Conservation (phyloP, 2,888 invertebrate species). For the Teleiodes luculella region DNA sequence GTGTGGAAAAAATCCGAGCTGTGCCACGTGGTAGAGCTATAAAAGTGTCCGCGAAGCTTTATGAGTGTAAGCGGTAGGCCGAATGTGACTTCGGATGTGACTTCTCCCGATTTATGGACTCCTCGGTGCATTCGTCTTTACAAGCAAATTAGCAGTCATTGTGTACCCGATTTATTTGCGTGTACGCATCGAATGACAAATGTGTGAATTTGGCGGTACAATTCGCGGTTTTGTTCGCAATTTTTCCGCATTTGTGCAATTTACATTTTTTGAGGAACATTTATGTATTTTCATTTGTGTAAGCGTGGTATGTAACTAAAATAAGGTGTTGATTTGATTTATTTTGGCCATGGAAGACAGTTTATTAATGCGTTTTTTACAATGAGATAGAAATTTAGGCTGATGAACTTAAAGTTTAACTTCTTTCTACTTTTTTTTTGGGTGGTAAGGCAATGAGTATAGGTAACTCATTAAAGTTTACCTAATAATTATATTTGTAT, state of each 20-base stretch:
- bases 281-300: not conserved
- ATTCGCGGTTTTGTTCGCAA: constrained; percentile 27
- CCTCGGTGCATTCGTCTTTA: constrained; percentile 71
- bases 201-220: constrained; percentile 60
- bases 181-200: constrained; percentile 58
- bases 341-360: no score
- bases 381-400: no score
- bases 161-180: constrained; percentile 69
- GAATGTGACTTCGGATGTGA: constrained; percentile 63
- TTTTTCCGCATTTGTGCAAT: constrained; percentile 31
- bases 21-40: constrained; percentile 75
- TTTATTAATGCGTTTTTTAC: no score
- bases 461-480: no score
- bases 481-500: no score
- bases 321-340: no score
- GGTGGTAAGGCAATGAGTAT: no score
- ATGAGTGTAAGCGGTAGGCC: constrained; percentile 77
- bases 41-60: constrained; percentile 76
- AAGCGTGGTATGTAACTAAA: no score
- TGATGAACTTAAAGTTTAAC: no score
- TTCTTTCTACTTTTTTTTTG: no score
- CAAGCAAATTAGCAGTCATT: constrained; percentile 77
- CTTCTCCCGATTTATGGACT: constrained; percentile 71
- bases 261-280: not conserved
- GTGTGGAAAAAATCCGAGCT: constrained; percentile 68